Conservation (phyloP, 2,888 invertebrate species). For the Drosophila longiperda region DNA sequence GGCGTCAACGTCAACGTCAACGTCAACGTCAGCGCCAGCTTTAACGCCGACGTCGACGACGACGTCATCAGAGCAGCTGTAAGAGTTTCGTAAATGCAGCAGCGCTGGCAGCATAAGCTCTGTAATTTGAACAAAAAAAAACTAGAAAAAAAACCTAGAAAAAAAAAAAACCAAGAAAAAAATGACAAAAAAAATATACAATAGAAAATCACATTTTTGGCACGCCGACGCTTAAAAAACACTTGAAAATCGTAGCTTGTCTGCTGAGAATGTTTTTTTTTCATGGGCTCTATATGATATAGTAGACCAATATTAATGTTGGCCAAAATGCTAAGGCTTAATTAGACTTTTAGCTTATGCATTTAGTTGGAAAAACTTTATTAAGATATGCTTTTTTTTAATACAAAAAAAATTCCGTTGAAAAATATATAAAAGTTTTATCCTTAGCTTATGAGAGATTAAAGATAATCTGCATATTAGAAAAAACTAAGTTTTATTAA, state of each 20-base stretch:
- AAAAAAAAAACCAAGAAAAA: background rate
- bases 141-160: accelerated
- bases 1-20: constrained; percentile 31
- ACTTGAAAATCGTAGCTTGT: background rate
- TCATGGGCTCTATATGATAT: background rate
- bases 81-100: constrained; percentile 42
- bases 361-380: background rate
- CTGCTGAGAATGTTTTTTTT: background rate
- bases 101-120: constrained; percentile 14
- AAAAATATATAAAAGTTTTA: background rate
- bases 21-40: constrained; percentile 7
- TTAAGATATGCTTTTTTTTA: background rate
- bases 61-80: constrained; percentile 20
- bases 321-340: background rate
- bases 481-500: background rate
- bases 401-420: background rate
- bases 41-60: constrained; percentile 24
- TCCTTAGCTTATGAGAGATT: background rate
- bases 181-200: background rate
- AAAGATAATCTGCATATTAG: background rate
- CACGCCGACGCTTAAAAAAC: background rate
- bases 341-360: background rate
- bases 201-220: background rate
- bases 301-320: background rate
- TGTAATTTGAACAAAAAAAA: constrained; percentile 37